These are phyloP conservation scores for Criorhina ranunculi DNA, from an alignment of 2,888 invertebrate genomes.

Conservation along the genomic window DNA sequence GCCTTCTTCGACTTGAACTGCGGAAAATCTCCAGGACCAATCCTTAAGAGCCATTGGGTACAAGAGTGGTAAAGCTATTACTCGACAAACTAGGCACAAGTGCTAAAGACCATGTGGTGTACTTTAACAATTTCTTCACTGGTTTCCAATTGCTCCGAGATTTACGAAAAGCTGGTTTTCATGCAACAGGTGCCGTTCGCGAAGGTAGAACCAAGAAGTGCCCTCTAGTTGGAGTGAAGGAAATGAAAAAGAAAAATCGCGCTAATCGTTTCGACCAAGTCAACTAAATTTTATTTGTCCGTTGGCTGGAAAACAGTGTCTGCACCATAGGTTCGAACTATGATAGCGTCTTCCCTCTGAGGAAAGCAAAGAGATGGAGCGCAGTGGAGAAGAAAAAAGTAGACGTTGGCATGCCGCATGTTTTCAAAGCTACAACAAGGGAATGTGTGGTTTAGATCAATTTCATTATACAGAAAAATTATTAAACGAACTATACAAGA, in stretches of 20 bases:
- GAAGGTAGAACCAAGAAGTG: conserved; percentile 7
- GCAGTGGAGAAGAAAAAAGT: conserved; percentile 3
- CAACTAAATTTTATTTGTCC: conserved; percentile 19
- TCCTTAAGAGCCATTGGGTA: too few relatives aligned
- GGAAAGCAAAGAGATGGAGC: conserved; percentile 17
- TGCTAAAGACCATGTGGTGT: too few relatives aligned
- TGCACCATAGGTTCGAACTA: conserved; percentile 5
- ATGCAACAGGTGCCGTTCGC: not conserved
- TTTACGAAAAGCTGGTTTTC: too few relatives aligned
- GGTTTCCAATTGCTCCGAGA: too few relatives aligned
- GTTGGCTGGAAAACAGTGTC: conserved; percentile 25
- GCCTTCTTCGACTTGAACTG: too few relatives aligned
- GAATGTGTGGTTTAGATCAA: too few relatives aligned
- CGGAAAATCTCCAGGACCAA: too few relatives aligned
- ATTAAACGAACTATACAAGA: too few relatives aligned
- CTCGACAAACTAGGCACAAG: not conserved
- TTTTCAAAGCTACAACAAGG: too few relatives aligned
- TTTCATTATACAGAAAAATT: too few relatives aligned
- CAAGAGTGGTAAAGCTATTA: too few relatives aligned
- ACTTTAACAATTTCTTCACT: too few relatives aligned
- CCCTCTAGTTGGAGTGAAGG: conserved; percentile 14
- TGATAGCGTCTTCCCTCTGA: conserved; percentile 9
- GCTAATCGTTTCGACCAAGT: conserved; percentile 34
- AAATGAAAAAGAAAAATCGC: conserved; percentile 7
- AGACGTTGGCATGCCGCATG: conserved; percentile 11